Conservation (phyloP, 2,113 vertebrate species). For the Uropsilus gracilis region DNA sequence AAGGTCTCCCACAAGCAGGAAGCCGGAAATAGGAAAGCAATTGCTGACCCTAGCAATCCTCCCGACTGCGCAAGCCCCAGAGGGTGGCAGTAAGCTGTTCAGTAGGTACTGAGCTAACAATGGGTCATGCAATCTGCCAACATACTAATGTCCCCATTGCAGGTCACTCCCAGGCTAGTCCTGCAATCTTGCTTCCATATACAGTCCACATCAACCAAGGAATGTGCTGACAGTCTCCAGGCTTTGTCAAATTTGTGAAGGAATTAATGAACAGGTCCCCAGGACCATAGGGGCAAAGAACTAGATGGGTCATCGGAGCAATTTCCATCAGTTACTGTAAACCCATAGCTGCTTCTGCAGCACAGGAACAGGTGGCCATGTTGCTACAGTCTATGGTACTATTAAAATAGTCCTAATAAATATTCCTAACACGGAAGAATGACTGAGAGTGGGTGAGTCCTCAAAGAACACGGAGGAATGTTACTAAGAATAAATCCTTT, state of each 20-base stretch:
- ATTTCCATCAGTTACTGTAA: constrained; percentile 31
- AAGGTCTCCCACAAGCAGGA: not conserved
- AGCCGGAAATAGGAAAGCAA: too few species aligned
- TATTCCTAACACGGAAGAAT: constrained; percentile 48
- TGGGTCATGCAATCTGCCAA: not conserved
- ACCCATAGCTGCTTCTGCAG: constrained; percentile 36
- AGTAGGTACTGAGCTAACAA: not conserved
- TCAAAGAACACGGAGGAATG: constrained; percentile 14
- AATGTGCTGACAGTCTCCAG: not conserved
- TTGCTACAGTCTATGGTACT: not conserved
- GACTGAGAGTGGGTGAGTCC: not conserved
- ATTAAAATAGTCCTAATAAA: constrained; percentile 51
- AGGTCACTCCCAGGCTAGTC: not conserved
- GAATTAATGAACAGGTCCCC: not conserved
- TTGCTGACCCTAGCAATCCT: constrained; percentile 1
- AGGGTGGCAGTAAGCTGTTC: too few species aligned
- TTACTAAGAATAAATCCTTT: constrained; percentile 52
- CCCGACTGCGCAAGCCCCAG: not conserved
- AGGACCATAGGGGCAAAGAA: not conserved
- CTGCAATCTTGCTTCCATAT: not conserved
- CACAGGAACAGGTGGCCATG: not conserved
- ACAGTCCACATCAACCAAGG: not conserved
- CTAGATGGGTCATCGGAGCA: not conserved
- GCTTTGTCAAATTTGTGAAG: constrained; percentile 20
- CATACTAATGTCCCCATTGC: not conserved